Conservation (phyloP, 2,888 invertebrate genomes). For the Seira ritae region DNA sequence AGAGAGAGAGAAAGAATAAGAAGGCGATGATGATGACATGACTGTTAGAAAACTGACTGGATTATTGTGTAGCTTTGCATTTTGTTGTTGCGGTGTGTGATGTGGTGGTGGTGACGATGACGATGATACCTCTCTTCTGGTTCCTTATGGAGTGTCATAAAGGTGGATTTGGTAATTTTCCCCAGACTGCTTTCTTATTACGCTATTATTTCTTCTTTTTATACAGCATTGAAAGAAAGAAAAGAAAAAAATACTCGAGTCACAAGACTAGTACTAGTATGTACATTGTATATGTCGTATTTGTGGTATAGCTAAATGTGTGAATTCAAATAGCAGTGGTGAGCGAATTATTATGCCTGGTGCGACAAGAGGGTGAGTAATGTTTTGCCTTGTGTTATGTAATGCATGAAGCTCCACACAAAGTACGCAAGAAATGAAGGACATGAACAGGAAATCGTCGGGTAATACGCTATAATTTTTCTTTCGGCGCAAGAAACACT, state of each 20-base stretch:
- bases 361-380: neutral
- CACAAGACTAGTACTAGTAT: too few relatives aligned
- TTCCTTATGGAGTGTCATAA: conserved; percentile 16
- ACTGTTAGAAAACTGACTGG: neutral
- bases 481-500: conserved; percentile 47
- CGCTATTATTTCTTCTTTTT: conserved; percentile 8
- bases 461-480: conserved; percentile 48
- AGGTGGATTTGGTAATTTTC: conserved; percentile 19
- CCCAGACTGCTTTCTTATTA: conserved; percentile 4
- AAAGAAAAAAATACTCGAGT: too few relatives aligned
- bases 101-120: neutral
- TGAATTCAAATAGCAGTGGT: too few relatives aligned
- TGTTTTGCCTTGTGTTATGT: neutral
- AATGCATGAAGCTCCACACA: too few relatives aligned
- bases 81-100: conserved; percentile 15
- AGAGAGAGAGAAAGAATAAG: neutral
- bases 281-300: too few relatives aligned
- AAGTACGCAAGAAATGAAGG: neutral
- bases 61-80: neutral
- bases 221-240: neutral
- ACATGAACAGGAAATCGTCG: conserved; percentile 33
- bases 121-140: neutral
- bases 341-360: neutral
- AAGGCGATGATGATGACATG: neutral
- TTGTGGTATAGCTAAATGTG: too few relatives aligned